phyloP scores from a whole-genome alignment of 2,113 vertebrate species.

The Typhlomys cinereus region DNA sequence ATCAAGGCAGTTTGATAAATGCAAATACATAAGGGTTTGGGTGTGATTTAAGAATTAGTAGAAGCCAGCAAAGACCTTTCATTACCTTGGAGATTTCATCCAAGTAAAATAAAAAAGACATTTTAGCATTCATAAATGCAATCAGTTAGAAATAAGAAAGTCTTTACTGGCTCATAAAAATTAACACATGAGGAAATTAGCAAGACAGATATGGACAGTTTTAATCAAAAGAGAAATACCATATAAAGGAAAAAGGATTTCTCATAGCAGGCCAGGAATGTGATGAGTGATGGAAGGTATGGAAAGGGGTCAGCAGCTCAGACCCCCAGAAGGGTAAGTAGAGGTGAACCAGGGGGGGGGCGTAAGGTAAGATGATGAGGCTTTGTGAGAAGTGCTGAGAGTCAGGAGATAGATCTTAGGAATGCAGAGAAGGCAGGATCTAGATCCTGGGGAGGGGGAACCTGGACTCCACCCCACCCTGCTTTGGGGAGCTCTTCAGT shows the following conservation, averaged over 20 bases:
- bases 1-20: neutral
- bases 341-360: accelerated
- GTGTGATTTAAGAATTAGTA: conserved; percentile 7
- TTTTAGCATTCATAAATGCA: neutral
- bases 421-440: accelerated
- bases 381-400: neutral
- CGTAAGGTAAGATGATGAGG: neutral
- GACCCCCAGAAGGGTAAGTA: neutral
- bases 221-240: neutral
- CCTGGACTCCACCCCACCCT: accelerated
- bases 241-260: neutral
- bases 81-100: conserved; percentile 11
- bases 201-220: neutral
- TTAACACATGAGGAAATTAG: neutral
- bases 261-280: neutral
- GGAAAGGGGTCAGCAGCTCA: neutral
- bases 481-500: neutral
- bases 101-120: conserved; percentile 8
- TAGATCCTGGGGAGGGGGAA: neutral
- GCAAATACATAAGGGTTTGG: neutral
- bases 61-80: neutral
- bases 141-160: neutral
- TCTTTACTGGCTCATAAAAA: neutral
- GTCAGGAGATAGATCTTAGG: neutral
- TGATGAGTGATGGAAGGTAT: neutral